A percentile compares a stretch with the other conserved stretches of the same genome.
phyloP scores from a whole-genome alignment of 53 echinoderm and acorn worm species.

The Luidia sarsii region DNA sequence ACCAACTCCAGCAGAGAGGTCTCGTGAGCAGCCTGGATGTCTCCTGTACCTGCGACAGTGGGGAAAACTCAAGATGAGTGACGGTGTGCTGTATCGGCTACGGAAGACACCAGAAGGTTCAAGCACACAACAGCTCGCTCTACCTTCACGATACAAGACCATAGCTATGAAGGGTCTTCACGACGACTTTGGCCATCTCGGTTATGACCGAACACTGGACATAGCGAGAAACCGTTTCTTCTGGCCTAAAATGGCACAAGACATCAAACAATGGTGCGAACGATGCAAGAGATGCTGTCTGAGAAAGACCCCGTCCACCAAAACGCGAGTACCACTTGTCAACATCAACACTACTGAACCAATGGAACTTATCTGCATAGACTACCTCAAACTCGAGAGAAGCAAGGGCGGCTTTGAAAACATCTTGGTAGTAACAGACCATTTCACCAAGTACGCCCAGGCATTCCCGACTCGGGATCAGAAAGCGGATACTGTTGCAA shows the following conservation, averaged over 20 bases:
- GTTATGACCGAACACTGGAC: slow-evolving; percentile 38
- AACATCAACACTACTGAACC: slow-evolving; percentile 49
- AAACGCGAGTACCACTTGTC: slow-evolving; percentile 53
- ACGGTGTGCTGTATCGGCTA: slow-evolving; percentile 27
- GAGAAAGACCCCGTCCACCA: slow-evolving; percentile 16
- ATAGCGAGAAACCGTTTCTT: slow-evolving; percentile 15
- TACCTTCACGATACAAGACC: not conserved
- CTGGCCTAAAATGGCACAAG: slow-evolving; percentile 29
- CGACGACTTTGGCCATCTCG: too few relatives aligned
- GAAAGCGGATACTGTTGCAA: too few relatives aligned
- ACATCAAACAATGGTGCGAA: slow-evolving; percentile 33
- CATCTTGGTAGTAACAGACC: too few relatives aligned
- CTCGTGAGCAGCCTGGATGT: not conserved
- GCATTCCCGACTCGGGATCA: slow-evolving; percentile 65
- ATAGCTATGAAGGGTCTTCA: slow-evolving; percentile 23
- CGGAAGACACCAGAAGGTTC: not conserved
- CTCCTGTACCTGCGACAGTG: not conserved
- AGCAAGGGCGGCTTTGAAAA: too few relatives aligned
- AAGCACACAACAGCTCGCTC: slow-evolving; percentile 28
- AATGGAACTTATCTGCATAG: slow-evolving; percentile 50
- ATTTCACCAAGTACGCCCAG: too few relatives aligned
- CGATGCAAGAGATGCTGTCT: too few relatives aligned
- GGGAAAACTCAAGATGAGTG: not conserved
- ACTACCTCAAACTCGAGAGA: slow-evolving; percentile 52
- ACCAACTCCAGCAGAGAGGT: not conserved